phyloP scores from a whole-genome alignment of 2,797 vertebrate genomes.

The Coluber constrictor region DNA sequence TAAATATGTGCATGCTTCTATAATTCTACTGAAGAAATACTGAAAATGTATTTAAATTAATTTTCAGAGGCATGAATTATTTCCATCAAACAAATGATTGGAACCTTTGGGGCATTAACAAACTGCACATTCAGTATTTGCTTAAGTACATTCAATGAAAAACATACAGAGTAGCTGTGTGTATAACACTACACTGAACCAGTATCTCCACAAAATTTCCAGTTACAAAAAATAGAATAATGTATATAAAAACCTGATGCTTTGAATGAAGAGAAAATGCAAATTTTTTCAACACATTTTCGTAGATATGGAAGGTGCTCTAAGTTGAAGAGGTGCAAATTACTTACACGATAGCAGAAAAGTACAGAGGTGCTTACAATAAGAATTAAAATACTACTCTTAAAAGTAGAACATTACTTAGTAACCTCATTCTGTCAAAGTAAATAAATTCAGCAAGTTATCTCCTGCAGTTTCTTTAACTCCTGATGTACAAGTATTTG shows the following conservation, averaged over 20 bases:
- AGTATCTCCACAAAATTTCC: not conserved
- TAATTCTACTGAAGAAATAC: not conserved
- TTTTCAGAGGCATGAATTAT: not conserved
- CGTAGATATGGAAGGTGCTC: not conserved
- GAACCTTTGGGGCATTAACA: not conserved
- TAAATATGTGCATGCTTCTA: not conserved
- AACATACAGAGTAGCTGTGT: not conserved
- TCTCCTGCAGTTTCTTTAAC: not conserved
- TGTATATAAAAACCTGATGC: not conserved
- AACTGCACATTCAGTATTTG: not conserved
- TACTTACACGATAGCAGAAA: not conserved
- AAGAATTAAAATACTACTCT: not conserved
- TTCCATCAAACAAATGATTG: not conserved
- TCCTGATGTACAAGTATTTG: not conserved
- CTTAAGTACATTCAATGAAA: not conserved
- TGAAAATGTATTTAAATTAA: not conserved
- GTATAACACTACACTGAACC: not conserved
- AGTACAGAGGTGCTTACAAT: not conserved
- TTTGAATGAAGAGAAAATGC: not conserved
- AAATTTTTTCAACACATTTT: not conserved
- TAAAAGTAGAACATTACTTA: not conserved
- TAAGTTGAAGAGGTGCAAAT: not conserved
- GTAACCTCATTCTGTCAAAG: constrained; percentile 2
- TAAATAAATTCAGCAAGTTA: constrained; percentile 1
- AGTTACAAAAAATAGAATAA: not conserved